Evolutionary conservation across 2,888 invertebrate species (phyloP).

Genomic region (Conchocele bisecta): DNA sequence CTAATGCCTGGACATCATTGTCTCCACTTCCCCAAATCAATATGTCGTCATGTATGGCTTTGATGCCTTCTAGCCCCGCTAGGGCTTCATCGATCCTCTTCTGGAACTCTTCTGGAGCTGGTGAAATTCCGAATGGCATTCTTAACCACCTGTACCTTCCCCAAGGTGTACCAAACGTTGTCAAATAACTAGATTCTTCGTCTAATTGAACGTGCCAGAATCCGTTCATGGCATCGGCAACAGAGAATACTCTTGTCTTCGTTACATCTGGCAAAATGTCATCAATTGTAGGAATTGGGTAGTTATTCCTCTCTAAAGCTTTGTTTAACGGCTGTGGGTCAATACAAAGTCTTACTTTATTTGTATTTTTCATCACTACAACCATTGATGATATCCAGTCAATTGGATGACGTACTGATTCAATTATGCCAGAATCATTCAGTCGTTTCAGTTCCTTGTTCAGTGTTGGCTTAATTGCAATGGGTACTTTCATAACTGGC

Average conservation of each 20-base stretch:
- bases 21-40: conserved; percentile 39
- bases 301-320: conserved; percentile 21
- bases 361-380: conserved; percentile 21
- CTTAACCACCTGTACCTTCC: conserved; percentile 56
- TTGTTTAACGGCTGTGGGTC: conserved; percentile 50
- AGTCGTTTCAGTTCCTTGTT: conserved; percentile 38
- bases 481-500: conserved; percentile 35
- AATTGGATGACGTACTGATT: conserved; percentile 38
- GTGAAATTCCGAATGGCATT: conserved; percentile 57
- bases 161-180: conserved; percentile 58
- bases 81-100: conserved; percentile 24
- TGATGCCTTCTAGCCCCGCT: conserved; percentile 42
- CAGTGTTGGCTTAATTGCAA: conserved; percentile 23
- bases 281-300: conserved; percentile 18
- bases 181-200: conserved; percentile 43
- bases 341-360: conserved; percentile 37
- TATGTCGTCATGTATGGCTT: conserved; percentile 56
- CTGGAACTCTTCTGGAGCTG: conserved; percentile 58
- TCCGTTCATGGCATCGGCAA: conserved; percentile 38
- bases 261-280: conserved; percentile 15
- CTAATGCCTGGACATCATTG: conserved; percentile 19
- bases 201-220: conserved; percentile 60
- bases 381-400: conserved; percentile 53
- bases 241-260: conserved; percentile 17
- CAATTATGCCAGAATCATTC: conserved; percentile 15